phyloP scores from a whole-genome alignment of 2,797 vertebrate species.

The Mus caroli region DNA sequence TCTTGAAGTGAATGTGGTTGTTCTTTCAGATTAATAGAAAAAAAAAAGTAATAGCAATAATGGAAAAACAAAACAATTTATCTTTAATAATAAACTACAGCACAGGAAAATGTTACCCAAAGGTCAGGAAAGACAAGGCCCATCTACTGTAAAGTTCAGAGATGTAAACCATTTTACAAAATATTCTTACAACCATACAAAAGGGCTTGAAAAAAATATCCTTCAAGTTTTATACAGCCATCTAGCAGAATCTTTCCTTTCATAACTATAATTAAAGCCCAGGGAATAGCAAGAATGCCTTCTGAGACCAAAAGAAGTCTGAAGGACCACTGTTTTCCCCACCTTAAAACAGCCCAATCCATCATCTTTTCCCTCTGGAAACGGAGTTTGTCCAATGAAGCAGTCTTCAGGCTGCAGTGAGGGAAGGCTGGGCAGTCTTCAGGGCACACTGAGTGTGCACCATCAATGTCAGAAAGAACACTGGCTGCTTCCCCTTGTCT shows the following conservation, averaged over 20 bases:
- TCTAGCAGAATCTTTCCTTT: slow-evolving; percentile 38
- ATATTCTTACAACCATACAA: slow-evolving; percentile 69
- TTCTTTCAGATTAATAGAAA: slow-evolving; percentile 15
- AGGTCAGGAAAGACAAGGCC: slow-evolving; percentile 72
- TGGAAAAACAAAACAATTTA: slow-evolving; percentile 61
- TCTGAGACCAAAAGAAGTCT: not conserved
- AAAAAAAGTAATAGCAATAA: slow-evolving; percentile 38
- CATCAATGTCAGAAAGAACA: slow-evolving; percentile 15
- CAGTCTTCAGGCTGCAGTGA: not conserved
- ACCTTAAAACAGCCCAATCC: not conserved
- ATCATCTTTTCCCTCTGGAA: not conserved
- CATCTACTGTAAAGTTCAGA: slow-evolving; percentile 80
- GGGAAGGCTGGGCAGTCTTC: not conserved
- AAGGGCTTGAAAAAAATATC: slow-evolving; percentile 61
- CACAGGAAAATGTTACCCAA: slow-evolving; percentile 72
- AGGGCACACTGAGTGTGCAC: not conserved
- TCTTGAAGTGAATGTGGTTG: slow-evolving; percentile 41
- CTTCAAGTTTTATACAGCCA: slow-evolving; percentile 59
- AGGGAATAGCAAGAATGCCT: slow-evolving; percentile 32
- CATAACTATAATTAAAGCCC: slow-evolving; percentile 36
- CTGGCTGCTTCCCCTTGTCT: slow-evolving; percentile 5
- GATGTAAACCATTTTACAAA: slow-evolving; percentile 76
- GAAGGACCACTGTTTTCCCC: not conserved
- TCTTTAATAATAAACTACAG: slow-evolving; percentile 77
- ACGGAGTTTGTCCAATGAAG: slow-evolving; percentile 28